These are phyloP conservation scores for Schizaphis graminum DNA, from an alignment of 2,888 invertebrate genomes.

Conservation along the genomic window DNA sequence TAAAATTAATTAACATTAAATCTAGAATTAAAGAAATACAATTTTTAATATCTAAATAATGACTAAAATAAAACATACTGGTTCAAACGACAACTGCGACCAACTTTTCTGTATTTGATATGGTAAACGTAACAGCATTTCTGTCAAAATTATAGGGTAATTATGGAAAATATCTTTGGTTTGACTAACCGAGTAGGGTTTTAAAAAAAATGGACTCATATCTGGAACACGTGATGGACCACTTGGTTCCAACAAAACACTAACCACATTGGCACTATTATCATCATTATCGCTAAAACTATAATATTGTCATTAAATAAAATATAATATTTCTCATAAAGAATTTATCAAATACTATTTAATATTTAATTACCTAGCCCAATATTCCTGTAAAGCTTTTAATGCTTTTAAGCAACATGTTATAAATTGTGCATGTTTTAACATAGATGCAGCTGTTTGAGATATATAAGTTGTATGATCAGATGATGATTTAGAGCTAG, in stretches of 20 bases:
- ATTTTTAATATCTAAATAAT: conserved; percentile 4
- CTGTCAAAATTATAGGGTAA: conserved; percentile 93
- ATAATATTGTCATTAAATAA: not conserved
- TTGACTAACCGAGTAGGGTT: conserved; percentile 92
- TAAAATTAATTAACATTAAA: not conserved
- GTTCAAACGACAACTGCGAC: conserved; percentile 69
- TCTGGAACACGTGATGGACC: conserved; percentile 88
- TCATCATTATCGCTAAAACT: conserved; percentile 66
- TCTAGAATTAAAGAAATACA: not conserved
- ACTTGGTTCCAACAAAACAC: conserved; percentile 85
- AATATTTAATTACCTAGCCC: conserved; percentile 69
- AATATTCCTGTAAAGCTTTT: conserved; percentile 55
- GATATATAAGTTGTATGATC: conserved; percentile 57
- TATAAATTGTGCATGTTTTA: conserved; percentile 60
- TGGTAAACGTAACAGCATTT: conserved; percentile 92
- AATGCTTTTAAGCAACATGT: conserved; percentile 53
- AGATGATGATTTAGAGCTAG: conserved; percentile 56
- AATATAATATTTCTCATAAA: conserved; percentile 6
- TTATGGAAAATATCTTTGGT: conserved; percentile 93
- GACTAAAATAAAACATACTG: conserved; percentile 67
- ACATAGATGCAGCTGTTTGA: conserved; percentile 60
- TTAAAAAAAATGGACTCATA: conserved; percentile 94
- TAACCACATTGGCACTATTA: conserved; percentile 71
- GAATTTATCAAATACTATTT: conserved; percentile 69
- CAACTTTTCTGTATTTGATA: conserved; percentile 74